phyloP scores from a whole-genome alignment of 2,113 vertebrate species.

The Zootoca vivipara region DNA sequence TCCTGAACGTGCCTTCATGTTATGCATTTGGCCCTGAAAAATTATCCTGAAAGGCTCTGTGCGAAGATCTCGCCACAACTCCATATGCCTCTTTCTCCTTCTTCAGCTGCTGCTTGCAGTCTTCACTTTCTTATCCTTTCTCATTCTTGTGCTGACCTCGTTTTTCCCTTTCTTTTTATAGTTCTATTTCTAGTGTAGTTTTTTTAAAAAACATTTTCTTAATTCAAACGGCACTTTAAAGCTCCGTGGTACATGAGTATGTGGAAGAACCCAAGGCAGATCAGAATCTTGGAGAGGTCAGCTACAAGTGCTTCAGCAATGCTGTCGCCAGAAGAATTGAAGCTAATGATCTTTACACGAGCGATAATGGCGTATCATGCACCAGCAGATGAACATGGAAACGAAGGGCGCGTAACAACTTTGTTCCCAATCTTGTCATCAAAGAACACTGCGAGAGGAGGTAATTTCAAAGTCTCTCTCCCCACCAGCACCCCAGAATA shows the following conservation, averaged over 20 bases:
- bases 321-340: slow-evolving; percentile 59
- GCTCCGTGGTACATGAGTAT: slow-evolving; percentile 4
- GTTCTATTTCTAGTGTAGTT: slow-evolving; percentile 1
- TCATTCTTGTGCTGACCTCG: slow-evolving; percentile 37
- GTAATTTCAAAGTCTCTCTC: slow-evolving; percentile 51
- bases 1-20: background rate
- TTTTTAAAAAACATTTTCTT: no score
- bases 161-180: background rate
- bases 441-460: slow-evolving; percentile 48
- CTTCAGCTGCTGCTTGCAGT: slow-evolving; percentile 16
- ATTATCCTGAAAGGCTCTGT: background rate
- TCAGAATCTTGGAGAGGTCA: slow-evolving; percentile 54
- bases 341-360: slow-evolving; percentile 50
- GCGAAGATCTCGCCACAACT: slow-evolving; percentile 40
- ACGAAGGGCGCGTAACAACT: slow-evolving; percentile 54
- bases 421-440: slow-evolving; percentile 49
- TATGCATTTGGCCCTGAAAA: background rate
- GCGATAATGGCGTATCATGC: slow-evolving; percentile 63
- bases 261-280: slow-evolving; percentile 30
- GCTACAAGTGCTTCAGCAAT: slow-evolving; percentile 55
- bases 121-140: slow-evolving; percentile 36
- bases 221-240: slow-evolving; percentile 46
- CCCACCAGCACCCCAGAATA: slow-evolving; percentile 20
- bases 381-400: slow-evolving; percentile 54
- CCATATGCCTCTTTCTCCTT: slow-evolving; percentile 29